A percentile compares a stretch with the other conserved stretches of the same genome.
Conservation (phyloP, 2,113 vertebrate species). For the Aplodontia rufa region DNA sequence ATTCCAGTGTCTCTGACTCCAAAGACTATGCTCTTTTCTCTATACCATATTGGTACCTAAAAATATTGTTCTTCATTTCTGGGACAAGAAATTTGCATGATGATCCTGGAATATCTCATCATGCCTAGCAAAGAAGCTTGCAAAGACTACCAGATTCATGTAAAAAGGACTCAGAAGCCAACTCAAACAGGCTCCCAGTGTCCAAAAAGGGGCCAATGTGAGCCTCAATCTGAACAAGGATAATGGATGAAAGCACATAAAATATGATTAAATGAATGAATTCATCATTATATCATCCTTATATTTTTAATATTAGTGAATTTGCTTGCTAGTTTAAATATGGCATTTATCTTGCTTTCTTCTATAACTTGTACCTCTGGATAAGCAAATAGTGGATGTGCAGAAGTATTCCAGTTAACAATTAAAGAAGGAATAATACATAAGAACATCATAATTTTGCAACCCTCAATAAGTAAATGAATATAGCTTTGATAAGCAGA, state of each 20-base stretch:
- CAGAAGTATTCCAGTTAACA: conserved; percentile 3
- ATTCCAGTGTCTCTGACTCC: not conserved
- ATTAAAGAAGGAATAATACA: conserved; percentile 16
- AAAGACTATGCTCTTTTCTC: conserved; percentile 38
- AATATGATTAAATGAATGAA: not conserved
- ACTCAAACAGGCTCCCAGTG: not conserved
- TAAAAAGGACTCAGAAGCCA: conserved; percentile 1
- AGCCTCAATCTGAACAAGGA: not conserved
- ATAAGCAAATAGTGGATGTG: not conserved
- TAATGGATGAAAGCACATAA: not conserved
- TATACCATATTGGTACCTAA: not conserved
- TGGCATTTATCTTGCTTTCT: not conserved
- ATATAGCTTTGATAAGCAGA: not conserved
- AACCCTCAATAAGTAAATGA: conserved; percentile 2
- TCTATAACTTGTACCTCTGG: not conserved
- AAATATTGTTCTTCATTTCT: conserved; percentile 43
- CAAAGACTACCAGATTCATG: not conserved
- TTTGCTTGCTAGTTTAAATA: conserved; percentile 14
- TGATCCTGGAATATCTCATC: not conserved
- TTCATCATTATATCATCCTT: not conserved
- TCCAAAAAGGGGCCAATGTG: not conserved
- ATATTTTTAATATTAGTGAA: not conserved
- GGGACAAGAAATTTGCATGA: conserved; percentile 16
- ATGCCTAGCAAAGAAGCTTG: not conserved
- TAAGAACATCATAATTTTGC: not conserved